phyloP scores from a whole-genome alignment of 1,140 invertebrate species.

The Chionoecetes opilio region DNA sequence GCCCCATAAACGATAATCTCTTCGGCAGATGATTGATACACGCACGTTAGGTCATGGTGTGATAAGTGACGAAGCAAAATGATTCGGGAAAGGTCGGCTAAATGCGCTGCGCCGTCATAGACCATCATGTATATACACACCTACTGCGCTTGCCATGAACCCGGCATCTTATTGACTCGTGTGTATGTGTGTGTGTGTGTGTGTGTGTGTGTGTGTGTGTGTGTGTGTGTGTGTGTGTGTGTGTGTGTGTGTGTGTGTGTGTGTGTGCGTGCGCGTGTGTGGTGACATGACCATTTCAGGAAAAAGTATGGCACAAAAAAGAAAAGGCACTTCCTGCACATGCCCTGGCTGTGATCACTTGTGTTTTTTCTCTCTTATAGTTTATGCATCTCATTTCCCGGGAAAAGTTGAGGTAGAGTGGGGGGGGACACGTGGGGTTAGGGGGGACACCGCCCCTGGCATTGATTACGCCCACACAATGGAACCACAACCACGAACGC shows the following conservation, averaged over 20 bases:
- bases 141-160: background rate
- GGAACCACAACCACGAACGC: too few relatives aligned
- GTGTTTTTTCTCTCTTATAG: background rate
- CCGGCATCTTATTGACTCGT: background rate
- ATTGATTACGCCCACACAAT: too few relatives aligned
- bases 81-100: background rate
- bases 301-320: background rate
- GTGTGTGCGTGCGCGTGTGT: too few relatives aligned
- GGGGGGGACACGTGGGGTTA: background rate
- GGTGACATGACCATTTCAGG: background rate
- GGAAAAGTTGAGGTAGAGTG: background rate
- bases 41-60: too few relatives aligned
- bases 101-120: background rate
- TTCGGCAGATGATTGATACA: too few relatives aligned
- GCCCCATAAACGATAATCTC: background rate
- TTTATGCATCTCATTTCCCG: background rate
- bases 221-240: constrained; percentile 14
- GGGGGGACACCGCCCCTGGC: too few relatives aligned
- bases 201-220: constrained; percentile 50
- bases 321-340: background rate
- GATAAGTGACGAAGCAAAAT: background rate
- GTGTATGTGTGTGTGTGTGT: constrained; percentile 36
- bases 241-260: too few relatives aligned
- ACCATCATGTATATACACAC: background rate
- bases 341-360: background rate